Base-by-base conservation (phyloP, 2,113 vertebrate species). In the Hemibagrus wyckioides region DNA sequence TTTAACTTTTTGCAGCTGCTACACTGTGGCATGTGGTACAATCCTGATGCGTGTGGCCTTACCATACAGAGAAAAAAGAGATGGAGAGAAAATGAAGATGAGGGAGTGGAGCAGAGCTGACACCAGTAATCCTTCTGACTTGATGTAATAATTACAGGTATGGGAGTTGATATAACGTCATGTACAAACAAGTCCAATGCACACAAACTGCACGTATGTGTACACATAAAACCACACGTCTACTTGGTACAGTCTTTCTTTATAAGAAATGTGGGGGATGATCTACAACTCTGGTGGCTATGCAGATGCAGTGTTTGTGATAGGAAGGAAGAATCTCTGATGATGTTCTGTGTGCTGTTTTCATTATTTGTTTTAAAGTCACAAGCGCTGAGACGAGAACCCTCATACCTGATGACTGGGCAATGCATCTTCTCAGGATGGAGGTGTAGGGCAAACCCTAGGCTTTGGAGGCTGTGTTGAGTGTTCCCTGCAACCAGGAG, bases 31-130 rank as follows among this genome's bases (percentile, higher is more conserved):
- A 48, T 75, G 80, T 67, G 85, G 87, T 90, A 76, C 85, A 80
- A 63, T 86, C 44, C 84, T 88, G 80, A 84, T 86, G 63, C 63
- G 84, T 88, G 89, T 90, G 89, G 89, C 84, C 89, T 83, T 52
- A 80, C 79, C 56, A 83, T 82, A 59, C 77, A 82, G 52, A 77
- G 61, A 81, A 50, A 39, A 82, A 76, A 56, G 86, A 61, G 25
- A n/a, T 50, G 17, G 48, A 65, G 50, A 28, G 80, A 88, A 63
- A 65, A 86, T 86, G 52, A 54, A 54, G 65, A 73, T 80, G 30
- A 67, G 17, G 17, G 85, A 50, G 69, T 41, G 11, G 65, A 87
- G 69, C 39, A 52, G 21, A 76, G 69, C 76, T 52, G 52, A 76
- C 13, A 54, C 39, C 69, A 75, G 19, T 77, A 63, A 48, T 65